Base-by-base conservation (phyloP, 2,888 invertebrate species). In the Auanema freiburgensis region DNA sequence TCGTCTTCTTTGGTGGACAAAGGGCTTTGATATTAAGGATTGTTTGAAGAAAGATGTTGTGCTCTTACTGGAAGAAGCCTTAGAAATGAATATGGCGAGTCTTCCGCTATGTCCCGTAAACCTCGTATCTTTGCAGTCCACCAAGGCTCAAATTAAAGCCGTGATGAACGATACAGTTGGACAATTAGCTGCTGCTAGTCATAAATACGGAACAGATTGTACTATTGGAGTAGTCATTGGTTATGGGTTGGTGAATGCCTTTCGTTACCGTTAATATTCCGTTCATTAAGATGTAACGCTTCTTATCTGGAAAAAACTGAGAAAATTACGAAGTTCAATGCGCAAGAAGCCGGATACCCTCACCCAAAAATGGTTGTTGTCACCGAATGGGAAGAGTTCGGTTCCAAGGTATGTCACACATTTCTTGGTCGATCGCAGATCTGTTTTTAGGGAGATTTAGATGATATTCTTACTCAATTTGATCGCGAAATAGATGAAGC, bases 101-200 rank as follows among this genome's bases (percentile, higher is more conserved):
- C 23, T 40, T 33, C 4, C 33, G 33, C 33, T 33, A 49, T 46
- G 18, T 53, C 4, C 41, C 6, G 14, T 12, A 18, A 10, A 44
- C 23, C 44, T 11, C 46, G 46, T 46, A 12, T 24, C n/a, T 51
- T 55, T 61, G 65, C 58, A 83, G 82, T 77, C 76, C 1, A 79
- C 81, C 18, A 76, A 79, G 63, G 83, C 81, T 14, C 76, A 76
- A 50, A 80, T 83, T 62, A 84, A 81, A 52, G 84, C 83, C 8
- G 83, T 83, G 56, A 84, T 83, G 83, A 83, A 83, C 68, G 83
- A 83, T 60, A 83, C 83, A 2, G 83, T 83, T 3, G 83, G 83
- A 5, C 83, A 83, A 55, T 58, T 83, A 64, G 84, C 84, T 1
- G 80, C 84, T 4, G 80, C 83, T 8, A 76, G 80, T 1, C 74